Conservation (phyloP, 2,797 vertebrate genomes). For the Tragopan temminckii region DNA sequence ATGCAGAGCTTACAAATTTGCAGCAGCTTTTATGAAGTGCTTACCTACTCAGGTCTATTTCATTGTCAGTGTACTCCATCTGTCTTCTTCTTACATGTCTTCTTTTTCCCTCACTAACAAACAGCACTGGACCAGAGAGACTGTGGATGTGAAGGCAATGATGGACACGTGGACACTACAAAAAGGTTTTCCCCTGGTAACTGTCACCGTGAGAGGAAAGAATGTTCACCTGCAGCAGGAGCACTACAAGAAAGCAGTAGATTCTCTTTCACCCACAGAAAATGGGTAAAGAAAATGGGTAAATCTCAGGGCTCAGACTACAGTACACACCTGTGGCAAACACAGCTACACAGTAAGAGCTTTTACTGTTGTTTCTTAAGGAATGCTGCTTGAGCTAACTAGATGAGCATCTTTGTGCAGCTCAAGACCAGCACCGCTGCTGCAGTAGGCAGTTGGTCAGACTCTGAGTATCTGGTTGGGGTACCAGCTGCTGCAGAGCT, state of each 20-base stretch:
- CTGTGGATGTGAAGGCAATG: conserved; percentile 87
- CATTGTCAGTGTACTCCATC: background rate
- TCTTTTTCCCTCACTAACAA: background rate
- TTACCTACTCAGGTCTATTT: background rate
- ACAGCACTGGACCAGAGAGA: conserved; percentile 88
- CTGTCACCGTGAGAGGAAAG: conserved; percentile 85
- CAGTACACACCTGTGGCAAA: background rate
- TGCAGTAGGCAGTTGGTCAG: background rate
- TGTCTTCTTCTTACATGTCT: background rate
- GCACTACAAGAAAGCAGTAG: conserved; percentile 84
- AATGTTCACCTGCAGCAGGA: conserved; percentile 89
- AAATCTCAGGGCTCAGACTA: accelerated
- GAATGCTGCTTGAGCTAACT: background rate
- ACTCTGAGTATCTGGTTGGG: accelerated
- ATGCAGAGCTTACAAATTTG: background rate
- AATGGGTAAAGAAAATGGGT: conserved; percentile 76
- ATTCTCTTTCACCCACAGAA: conserved; percentile 71
- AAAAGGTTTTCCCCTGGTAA: conserved; percentile 92
- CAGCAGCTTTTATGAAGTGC: background rate
- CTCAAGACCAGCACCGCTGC: accelerated
- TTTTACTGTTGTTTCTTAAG: background rate
- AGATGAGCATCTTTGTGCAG: background rate
- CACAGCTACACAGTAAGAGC: background rate
- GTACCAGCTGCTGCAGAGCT: background rate
- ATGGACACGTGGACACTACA: conserved; percentile 96